Evolutionary conservation across 2,888 invertebrate species (phyloP).

Genomic region (Meta bourneti): DNA sequence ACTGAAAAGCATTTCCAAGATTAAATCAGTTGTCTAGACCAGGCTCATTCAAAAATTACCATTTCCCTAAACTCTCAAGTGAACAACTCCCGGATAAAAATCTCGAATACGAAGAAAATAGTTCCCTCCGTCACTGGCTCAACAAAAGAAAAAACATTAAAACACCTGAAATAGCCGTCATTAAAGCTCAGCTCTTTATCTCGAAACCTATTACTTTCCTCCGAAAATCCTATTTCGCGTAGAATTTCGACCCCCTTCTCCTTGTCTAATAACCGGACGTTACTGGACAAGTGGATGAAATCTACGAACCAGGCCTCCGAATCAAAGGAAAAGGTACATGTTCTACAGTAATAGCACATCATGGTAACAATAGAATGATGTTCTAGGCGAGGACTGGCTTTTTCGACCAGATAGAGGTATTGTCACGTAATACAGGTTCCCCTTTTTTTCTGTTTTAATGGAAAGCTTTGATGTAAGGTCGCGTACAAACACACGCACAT

Average conservation of each 20-base stretch:
- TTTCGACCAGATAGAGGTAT: constrained; percentile 36
- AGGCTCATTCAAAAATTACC: neutral
- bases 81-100: neutral
- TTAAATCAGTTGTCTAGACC: neutral
- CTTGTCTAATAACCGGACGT: constrained; percentile 68
- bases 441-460: constrained; percentile 28
- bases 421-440: constrained; percentile 58
- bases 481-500: constrained; percentile 31
- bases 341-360: constrained; percentile 27
- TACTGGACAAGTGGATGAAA: constrained; percentile 60
- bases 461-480: constrained; percentile 51
- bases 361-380: constrained; percentile 42
- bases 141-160: neutral
- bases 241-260: constrained; percentile 5
- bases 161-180: constrained; percentile 42
- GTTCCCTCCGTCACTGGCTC: neutral
- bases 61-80: neutral
- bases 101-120: neutral
- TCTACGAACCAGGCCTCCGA: constrained; percentile 63
- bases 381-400: constrained; percentile 19
- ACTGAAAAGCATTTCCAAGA: neutral
- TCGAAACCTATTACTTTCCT: constrained; percentile 27
- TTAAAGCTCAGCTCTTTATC: constrained; percentile 57
- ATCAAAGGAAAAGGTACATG: constrained; percentile 59
- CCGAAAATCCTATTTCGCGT: constrained; percentile 7